A percentile compares a stretch with the other conserved stretches of the same genome.
These are phyloP conservation scores for Microplitis deprimator DNA, from an alignment of 2,888 invertebrate species.

Conservation along the genomic window DNA sequence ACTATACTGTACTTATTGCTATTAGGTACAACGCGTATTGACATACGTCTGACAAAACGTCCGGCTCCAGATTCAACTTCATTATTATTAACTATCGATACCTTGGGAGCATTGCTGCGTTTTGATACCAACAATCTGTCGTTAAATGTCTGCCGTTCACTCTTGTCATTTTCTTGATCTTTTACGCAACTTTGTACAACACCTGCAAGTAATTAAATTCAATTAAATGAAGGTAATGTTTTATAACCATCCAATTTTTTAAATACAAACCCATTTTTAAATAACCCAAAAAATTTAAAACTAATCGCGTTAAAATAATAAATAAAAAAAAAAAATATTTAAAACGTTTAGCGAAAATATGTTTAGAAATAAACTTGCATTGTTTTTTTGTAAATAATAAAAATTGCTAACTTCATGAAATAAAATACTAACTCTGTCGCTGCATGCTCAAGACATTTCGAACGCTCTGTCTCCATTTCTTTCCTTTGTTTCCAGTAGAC, in stretches of 20 bases:
- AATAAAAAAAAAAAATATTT: background rate
- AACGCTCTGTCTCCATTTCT: conserved; percentile 75
- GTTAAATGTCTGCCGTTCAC: conserved; percentile 33
- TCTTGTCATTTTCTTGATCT: conserved; percentile 49
- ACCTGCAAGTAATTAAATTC: conserved; percentile 50
- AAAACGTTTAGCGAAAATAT: background rate
- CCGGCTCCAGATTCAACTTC: conserved; percentile 47
- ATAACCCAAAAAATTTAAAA: background rate
- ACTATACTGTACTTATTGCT: conserved; percentile 47
- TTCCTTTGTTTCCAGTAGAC: conserved; percentile 70
- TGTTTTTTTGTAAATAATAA: background rate
- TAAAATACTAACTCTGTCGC: conserved; percentile 68
- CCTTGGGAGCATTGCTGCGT: conserved; percentile 32
- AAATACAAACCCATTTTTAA: conserved; percentile 74
- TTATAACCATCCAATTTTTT: conserved; percentile 9
- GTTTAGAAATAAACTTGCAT: background rate
- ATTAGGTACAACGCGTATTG: conserved; percentile 61
- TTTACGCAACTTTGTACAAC: conserved; percentile 57
- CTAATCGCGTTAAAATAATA: background rate
- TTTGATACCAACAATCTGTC: background rate
- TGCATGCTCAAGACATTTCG: conserved; percentile 74
- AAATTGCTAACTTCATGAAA: background rate
- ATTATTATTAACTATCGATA: conserved; percentile 42
- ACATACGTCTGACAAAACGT: conserved; percentile 55
- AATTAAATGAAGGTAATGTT: conserved; percentile 36